phyloP scores from a whole-genome alignment of 2,113 vertebrate species.

The Larimichthys polyactis region DNA sequence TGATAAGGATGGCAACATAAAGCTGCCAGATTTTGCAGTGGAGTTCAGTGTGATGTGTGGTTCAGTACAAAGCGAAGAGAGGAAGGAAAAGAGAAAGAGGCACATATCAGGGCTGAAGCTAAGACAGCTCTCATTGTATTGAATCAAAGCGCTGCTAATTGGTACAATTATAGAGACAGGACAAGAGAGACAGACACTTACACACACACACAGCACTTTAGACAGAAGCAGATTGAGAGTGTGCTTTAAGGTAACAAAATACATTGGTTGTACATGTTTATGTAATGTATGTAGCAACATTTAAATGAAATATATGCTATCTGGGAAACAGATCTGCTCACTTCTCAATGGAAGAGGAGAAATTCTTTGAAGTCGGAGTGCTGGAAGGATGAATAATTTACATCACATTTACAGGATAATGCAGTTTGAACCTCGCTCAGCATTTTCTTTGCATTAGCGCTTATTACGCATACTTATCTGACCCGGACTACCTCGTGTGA shows the following conservation, averaged over 20 bases:
- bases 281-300: conserved; percentile 25
- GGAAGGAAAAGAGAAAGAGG: conserved; percentile 17
- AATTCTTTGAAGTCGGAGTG: conserved; percentile 37
- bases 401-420: conserved; percentile 43
- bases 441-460: conserved; percentile 53
- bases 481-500: conserved; percentile 22
- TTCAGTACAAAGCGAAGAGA: conserved; percentile 1
- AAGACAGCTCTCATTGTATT: conserved; percentile 52
- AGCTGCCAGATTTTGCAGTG: conserved; percentile 18
- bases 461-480: conserved; percentile 23
- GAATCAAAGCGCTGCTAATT: conserved; percentile 69
- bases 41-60: conserved; percentile 10
- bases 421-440: conserved; percentile 38
- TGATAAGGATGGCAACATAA: conserved; percentile 16
- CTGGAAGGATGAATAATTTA: conserved; percentile 64
- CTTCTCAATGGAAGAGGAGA: conserved; percentile 4
- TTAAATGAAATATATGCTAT: conserved; percentile 27
- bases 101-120: conserved; percentile 39
- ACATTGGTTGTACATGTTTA: conserved; percentile 28
- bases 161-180: conserved; percentile 52
- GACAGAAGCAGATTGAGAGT: conserved; percentile 15
- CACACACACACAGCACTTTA: background rate
- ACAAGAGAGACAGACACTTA: background rate
- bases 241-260: conserved; percentile 31
- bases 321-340: conserved; percentile 14